Conservation (phyloP, 1,140 invertebrate species). For the Ridgeia piscesae region DNA sequence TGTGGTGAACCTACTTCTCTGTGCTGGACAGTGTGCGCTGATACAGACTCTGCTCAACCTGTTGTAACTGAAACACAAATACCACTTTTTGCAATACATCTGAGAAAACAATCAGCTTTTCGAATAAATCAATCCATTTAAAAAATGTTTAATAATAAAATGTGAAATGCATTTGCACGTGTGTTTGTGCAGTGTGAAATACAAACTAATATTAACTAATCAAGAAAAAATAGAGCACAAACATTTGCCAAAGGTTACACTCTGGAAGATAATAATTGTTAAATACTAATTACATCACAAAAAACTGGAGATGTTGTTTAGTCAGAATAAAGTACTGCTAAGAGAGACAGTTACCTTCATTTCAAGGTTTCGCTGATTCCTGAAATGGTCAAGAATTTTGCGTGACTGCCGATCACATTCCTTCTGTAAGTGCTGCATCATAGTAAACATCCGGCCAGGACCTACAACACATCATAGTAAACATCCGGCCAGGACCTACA, state of each 20-base stretch:
- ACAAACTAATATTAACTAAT: slow-evolving; percentile 3
- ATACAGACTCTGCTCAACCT: slow-evolving; percentile 47
- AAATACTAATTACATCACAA: background rate
- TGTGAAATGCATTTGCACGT: too few relatives aligned
- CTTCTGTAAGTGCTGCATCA: slow-evolving; percentile 75
- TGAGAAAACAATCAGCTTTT: too few relatives aligned
- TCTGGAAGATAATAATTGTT: background rate
- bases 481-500: background rate
- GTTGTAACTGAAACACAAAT: slow-evolving; percentile 41
- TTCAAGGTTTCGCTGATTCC: slow-evolving; percentile 71
- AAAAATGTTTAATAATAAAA: background rate
- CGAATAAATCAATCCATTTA: background rate
- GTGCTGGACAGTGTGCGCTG: slow-evolving; percentile 50
- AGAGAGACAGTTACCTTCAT: slow-evolving; percentile 67
- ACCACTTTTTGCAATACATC: too few relatives aligned
- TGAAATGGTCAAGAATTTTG: slow-evolving; percentile 75
- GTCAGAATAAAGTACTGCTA: background rate
- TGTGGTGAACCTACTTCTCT: background rate
- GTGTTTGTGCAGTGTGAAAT: background rate
- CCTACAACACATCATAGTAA: slow-evolving; percentile 53
- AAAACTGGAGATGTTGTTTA: background rate
- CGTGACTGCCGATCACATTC: slow-evolving; percentile 80
- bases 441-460: slow-evolving; percentile 72
- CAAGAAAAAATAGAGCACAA: slow-evolving; percentile 15
- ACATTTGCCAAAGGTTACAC: background rate